These are phyloP conservation scores for Leucoma salicis DNA, from an alignment of 2,888 invertebrate species.

Conservation along the genomic window DNA sequence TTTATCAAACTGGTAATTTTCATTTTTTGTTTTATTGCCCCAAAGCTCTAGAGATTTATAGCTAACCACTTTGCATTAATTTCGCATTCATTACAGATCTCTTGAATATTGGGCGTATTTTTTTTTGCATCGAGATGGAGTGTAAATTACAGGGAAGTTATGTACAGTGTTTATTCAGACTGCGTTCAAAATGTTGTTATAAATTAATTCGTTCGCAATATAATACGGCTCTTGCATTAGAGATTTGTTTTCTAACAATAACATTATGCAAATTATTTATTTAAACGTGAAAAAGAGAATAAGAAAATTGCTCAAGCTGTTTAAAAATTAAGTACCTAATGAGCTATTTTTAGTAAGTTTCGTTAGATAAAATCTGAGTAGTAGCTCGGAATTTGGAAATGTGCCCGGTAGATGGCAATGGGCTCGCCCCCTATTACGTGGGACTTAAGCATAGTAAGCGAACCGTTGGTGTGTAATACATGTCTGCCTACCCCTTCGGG, in stretches of 20 bases:
- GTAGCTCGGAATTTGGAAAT: no score
- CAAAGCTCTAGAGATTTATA: constrained; percentile 72
- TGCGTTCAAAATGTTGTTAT: constrained; percentile 31
- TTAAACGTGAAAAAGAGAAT: no score
- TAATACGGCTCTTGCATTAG: constrained; percentile 10
- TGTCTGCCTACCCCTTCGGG: no score
- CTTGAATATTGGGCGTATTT: constrained; percentile 58
- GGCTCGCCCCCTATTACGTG: no score
- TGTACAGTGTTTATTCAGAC: constrained; percentile 36
- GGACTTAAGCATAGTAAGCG: no score
- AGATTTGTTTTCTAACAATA: constrained; percentile 18
- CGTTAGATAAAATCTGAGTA: no score
- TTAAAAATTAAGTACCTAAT: no score
- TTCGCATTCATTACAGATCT: constrained; percentile 74
- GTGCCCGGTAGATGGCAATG: no score
- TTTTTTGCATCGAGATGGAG: constrained; percentile 51
- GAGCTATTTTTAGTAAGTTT: no score
- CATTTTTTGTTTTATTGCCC: constrained; percentile 78
- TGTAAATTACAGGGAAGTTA: constrained; percentile 53
- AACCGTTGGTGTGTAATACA: no score
- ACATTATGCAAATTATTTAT: no score
- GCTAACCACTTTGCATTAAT: constrained; percentile 76
- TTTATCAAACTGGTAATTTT: constrained; percentile 75
- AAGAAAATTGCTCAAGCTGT: no score
- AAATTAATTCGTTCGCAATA: constrained; percentile 34